Conservation (phyloP, 2,888 invertebrate genomes). For the Drosophila eohydei region DNA sequence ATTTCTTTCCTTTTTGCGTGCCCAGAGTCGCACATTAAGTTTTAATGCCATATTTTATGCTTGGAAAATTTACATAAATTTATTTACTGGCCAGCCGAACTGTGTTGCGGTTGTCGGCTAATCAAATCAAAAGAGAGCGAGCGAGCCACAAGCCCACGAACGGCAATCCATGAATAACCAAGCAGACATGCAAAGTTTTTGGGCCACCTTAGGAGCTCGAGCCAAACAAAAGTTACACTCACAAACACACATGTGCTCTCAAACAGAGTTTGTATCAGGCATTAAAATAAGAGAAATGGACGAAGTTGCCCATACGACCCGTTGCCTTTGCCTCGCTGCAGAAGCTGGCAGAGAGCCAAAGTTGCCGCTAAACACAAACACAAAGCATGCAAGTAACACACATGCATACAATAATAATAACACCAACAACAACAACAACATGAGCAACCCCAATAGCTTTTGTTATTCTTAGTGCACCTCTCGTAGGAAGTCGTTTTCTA, state of each 20-base stretch:
- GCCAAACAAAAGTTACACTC: slow-evolving; percentile 33
- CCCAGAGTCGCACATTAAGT: slow-evolving; percentile 70
- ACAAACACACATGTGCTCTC: slow-evolving; percentile 9
- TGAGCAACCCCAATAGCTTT: slow-evolving; percentile 28
- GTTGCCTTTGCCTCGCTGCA: slow-evolving; percentile 29
- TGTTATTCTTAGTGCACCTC: slow-evolving; percentile 35
- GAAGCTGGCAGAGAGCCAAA: slow-evolving; percentile 52
- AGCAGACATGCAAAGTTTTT: slow-evolving; percentile 71
- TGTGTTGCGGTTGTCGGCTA: slow-evolving; percentile 49
- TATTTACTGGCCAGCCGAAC: slow-evolving; percentile 51
- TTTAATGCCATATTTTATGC: slow-evolving; percentile 80
- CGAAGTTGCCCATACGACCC: slow-evolving; percentile 57
- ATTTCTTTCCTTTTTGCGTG: slow-evolving; percentile 48
- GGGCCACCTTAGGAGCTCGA: slow-evolving; percentile 42
- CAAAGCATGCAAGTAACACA: slow-evolving; percentile 30
- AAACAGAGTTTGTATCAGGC: slow-evolving; percentile 34
- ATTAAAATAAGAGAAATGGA: slow-evolving; percentile 40
- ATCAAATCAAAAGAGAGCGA: slow-evolving; percentile 71
- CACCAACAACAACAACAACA: slow-evolving; percentile 28
- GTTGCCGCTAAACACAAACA: slow-evolving; percentile 45
- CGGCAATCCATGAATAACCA: slow-evolving; percentile 62
- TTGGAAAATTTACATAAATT: slow-evolving; percentile 74
- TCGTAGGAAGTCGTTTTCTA: slow-evolving; percentile 66
- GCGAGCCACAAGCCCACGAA: slow-evolving; percentile 31
- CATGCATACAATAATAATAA: slow-evolving; percentile 25